A percentile compares a stretch with the other conserved stretches of the same genome.
Evolutionary conservation across 2,888 invertebrate genomes (phyloP).

Genomic region (Pheosia tremula): DNA sequence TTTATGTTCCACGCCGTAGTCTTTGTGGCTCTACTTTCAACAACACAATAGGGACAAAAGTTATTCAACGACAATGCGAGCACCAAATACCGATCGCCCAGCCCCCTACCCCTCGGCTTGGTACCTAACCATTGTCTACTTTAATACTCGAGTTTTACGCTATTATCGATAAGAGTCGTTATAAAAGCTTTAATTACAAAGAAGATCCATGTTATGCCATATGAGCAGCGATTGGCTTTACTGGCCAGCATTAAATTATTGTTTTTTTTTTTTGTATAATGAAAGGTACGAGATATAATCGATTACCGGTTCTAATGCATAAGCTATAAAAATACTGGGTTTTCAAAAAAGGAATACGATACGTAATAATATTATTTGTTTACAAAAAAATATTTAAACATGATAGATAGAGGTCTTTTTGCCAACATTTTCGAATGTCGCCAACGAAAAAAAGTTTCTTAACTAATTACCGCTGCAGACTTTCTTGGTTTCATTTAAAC

Average conservation of each 20-base stretch:
- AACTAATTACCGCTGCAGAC: constrained; percentile 21
- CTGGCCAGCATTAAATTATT: too few relatives aligned
- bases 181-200: neutral
- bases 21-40: constrained; percentile 83
- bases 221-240: too few relatives aligned
- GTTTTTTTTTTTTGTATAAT: too few relatives aligned
- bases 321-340: too few relatives aligned
- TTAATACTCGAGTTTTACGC: constrained; percentile 81
- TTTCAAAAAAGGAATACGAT: too few relatives aligned
- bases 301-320: too few relatives aligned
- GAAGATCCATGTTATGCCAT: neutral
- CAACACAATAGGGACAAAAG: constrained; percentile 85
- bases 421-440: too few relatives aligned
- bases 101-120: constrained; percentile 57
- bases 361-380: too few relatives aligned
- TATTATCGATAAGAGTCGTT: constrained; percentile 66
- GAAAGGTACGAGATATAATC: too few relatives aligned
- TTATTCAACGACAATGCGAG: constrained; percentile 84
- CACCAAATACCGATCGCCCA: constrained; percentile 84
- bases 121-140: constrained; percentile 80
- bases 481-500: constrained; percentile 32
- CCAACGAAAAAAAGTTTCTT: neutral
- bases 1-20: constrained; percentile 80
- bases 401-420: too few relatives aligned
- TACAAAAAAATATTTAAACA: too few relatives aligned